Evolutionary conservation across 2,113 vertebrate genomes (phyloP), one percentile per base, ranked within the genome.

Genomic region (Neotragus moschatus): DNA sequence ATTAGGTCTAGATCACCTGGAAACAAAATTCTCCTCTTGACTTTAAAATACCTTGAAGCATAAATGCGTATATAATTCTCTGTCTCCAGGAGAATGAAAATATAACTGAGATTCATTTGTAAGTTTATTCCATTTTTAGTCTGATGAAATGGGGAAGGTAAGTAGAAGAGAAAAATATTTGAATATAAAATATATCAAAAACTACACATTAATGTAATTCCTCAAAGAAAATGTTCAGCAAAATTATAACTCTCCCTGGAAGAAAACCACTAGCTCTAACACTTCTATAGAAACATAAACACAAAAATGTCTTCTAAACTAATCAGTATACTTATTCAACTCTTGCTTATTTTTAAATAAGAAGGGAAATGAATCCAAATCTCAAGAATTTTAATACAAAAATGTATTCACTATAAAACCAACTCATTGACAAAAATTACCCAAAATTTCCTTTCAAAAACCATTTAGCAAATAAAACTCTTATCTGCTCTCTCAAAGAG

Each of bases 401-500:
- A 56, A 36, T 3, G 0, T 43, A 81, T 36, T 97, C 61, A 96
- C 26, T 77, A 53, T 84, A 66, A 84, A 88, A 26, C 49, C 36
- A 88, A 26, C 49, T 39, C 21, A 91, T 7, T 95, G 79, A 55
- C 45, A 97, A 93, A 94, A 92, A 61, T 80, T 90, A 91, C 58
- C 23, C 33, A 90, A 94, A 94, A 84, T 92, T 94, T 45, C 95
- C 58, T 96, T 92, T 88, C 55, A 96, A 94, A 97, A 94, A 80
- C 79, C 89, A 96, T 45, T 96, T 92, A 70, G 49, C 63, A 95
- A 97, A 96, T 96, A 97, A 97, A 98, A 96, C 17, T 93, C 70
- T 95, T 96, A 97, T 97, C 97, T 96, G 19, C 8, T 96, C 17
- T 96, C 55, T 96, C 87, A 97, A 90, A 97, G 92, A 98, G 58